Evolutionary conservation across 1,140 invertebrate genomes (phyloP), one percentile per base, ranked within the genome.

Genomic region (Apocrypta bakeri): DNA sequence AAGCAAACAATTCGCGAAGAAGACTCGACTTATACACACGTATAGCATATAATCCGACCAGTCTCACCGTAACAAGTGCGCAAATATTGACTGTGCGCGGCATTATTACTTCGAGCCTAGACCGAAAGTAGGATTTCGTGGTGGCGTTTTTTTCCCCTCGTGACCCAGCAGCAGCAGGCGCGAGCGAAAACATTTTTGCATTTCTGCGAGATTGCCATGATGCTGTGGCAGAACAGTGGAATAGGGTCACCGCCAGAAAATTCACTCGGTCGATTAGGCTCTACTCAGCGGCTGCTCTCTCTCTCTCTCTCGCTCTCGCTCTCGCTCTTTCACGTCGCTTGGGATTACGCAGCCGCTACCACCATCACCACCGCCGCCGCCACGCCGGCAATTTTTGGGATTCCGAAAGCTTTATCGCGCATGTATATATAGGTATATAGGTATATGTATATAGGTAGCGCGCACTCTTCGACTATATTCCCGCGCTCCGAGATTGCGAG

Each of bases 221-320:
- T 24, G 63, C 24, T 27, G 63, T 8, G 25, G 63, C 1, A 2
- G 63, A 21, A 9, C 21, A 17, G 24, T n/a, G 72, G 14, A 75
- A 81, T 40, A 75, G 37, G 79, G 79, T 81, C 79, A 68, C 71
- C 17, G 37, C 42, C 33, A 63, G 40, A 74, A 84, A 79, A 84
- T 84, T 84, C 72, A 84, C 73, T 81, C 68, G 79, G 74, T 71
- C 78, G 83, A 84, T 84, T 84, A 84, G 83, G 78, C 75, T 42
- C 27, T 29, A 24, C 31, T 37, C 68, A 11, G 31, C 12, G 69
- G 79, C 33, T 69, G 33, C 42, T 66, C 78, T 31, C 21, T 17
- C 42, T 42, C 40, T 21, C 78, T 31, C 21, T 17, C 42, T 42
- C 40, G 14, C 78, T 31, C 21, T 17, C 42, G 27, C 40, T 21